phyloP scores from a whole-genome alignment of 2,888 invertebrate species.

The Nemurella pictetii region DNA sequence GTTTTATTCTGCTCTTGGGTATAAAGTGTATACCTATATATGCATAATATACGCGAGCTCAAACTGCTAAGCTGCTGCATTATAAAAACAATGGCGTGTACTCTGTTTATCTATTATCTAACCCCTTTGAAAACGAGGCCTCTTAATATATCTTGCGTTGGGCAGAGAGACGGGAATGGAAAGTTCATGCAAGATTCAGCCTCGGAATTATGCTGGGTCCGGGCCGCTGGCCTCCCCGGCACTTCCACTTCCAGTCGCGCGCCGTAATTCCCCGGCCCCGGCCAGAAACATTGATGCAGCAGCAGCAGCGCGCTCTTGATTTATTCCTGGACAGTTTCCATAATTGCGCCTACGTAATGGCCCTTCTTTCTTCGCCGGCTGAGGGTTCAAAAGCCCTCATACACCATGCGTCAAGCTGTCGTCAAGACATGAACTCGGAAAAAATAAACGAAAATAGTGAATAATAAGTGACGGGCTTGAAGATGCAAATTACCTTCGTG shows the following conservation, averaged over 20 bases:
- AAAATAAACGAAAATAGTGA: not conserved
- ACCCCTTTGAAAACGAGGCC: not conserved
- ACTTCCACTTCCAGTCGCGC: no score
- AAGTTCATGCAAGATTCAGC: not conserved
- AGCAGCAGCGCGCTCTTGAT: not conserved
- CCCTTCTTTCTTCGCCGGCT: not conserved
- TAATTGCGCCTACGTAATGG: not conserved
- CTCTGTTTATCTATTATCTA: not conserved
- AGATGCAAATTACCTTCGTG: slow-evolving; percentile 3
- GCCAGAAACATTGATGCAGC: not conserved
- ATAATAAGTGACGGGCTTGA: slow-evolving; percentile 5
- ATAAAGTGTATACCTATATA: not conserved
- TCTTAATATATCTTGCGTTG: not conserved
- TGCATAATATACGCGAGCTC: not conserved
- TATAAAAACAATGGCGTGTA: not conserved
- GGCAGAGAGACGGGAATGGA: not conserved
- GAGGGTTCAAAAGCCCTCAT: not conserved
- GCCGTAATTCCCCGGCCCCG: no score
- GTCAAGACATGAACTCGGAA: not conserved
- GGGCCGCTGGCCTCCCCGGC: not conserved
- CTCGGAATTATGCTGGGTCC: not conserved
- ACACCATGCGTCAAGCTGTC: not conserved
- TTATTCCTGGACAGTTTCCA: not conserved
- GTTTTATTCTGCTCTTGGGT: not conserved
- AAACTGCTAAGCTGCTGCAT: not conserved